Base-by-base conservation (phyloP, 2,113 vertebrate genomes). In the Mystacornis crossleyi region DNA sequence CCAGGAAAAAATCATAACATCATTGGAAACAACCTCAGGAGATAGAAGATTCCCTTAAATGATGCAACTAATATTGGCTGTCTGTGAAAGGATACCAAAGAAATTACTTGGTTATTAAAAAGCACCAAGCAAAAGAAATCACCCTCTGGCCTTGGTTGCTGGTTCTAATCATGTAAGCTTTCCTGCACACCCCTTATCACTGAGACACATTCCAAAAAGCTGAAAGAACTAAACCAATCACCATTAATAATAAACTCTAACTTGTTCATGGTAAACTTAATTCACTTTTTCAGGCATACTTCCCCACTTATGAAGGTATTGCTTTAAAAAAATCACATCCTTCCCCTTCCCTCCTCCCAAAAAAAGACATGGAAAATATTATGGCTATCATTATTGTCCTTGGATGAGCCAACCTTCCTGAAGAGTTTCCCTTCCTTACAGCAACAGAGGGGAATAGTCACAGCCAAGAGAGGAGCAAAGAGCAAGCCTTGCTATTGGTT, bases 101-200 rank as follows among this genome's bases (percentile, higher is more conserved):
- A 90, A 95, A 94, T 90, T 66, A 88, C 74, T 73, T 15, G 4
- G 42, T 86, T 93, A 88, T 93, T 95, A 86, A 96, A 88, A 91
- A 85, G 33, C n/a, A 81, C 11, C 33, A 58, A 86, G 26, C 26
- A 70, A 86, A 95, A 88, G 62, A 84, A 88, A 88, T 7, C 17
- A 50, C 62, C 51, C 61, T 64, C 83, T 83, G 90, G 92, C 78
- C 64, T 74, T 70, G n/a, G 34, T 17, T 86, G 34, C 51, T 85
- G 75, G 34, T 84, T 94, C 58, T 83, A 83, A 93, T 90, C 87
- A 78, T 87, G 81, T 18, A 80, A 81, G 54, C 13, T 33, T 66
- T 77, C 26, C 45, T 57, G 47, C n/a, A 36, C n/a, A 54, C 24
- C 16, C 34, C 71, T 95, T 95, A 94, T 93, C 82, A 81, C 75